Conservation (phyloP, 2,888 invertebrate species). For the Rhingia campestris region DNA sequence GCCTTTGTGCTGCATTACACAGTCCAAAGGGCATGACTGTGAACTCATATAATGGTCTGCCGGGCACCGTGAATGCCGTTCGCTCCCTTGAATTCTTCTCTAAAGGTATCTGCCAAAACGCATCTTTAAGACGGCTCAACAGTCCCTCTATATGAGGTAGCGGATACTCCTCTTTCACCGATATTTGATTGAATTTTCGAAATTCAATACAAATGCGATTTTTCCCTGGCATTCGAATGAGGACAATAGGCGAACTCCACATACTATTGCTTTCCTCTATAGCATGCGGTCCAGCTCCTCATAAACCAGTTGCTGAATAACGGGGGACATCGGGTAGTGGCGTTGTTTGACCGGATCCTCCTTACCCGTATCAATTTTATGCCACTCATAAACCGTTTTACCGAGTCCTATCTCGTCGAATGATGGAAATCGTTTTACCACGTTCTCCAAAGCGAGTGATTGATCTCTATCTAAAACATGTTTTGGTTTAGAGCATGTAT, state of each 20-base stretch:
- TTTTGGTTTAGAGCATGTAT: no score
- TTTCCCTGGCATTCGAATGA: slow-evolving; percentile 53
- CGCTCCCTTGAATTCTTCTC: background rate
- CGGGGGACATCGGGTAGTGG: no score
- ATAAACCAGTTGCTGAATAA: background rate
- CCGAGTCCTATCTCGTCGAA: no score
- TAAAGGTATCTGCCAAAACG: background rate
- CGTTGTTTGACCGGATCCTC: no score
- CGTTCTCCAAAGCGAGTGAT: no score
- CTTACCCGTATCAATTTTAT: no score
- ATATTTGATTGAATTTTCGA: slow-evolving; percentile 33
- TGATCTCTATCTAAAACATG: no score
- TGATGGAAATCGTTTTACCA: no score
- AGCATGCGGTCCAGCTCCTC: slow-evolving; percentile 49
- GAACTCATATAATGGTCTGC: background rate
- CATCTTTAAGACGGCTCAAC: background rate
- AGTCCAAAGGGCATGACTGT: background rate
- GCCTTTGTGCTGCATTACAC: slow-evolving; percentile 1
- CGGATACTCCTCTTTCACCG: slow-evolving; percentile 26
- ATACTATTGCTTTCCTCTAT: slow-evolving; percentile 52
- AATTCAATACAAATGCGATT: slow-evolving; percentile 49
- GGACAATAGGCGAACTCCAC: slow-evolving; percentile 49
- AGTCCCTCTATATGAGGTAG: slow-evolving; percentile 45
- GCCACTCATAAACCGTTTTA: no score
- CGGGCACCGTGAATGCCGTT: background rate